A percentile compares a stretch with the other conserved stretches of the same genome.
phyloP scores from a whole-genome alignment of 2,113 vertebrate genomes.

The Oreocharis arfaki region DNA sequence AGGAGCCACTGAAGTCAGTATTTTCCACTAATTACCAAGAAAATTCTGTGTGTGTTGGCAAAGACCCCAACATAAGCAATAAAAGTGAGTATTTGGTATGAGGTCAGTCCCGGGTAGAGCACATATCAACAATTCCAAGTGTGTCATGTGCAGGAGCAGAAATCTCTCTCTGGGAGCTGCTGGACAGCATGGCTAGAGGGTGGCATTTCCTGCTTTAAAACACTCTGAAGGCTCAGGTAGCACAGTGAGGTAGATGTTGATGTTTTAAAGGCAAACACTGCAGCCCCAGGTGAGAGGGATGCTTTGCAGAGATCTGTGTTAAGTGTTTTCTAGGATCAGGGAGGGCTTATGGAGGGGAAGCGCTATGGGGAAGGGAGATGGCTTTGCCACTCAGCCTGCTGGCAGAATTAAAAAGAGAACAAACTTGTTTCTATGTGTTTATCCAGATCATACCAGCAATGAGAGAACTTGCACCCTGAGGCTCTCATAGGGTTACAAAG shows the following conservation, averaged over 20 bases:
- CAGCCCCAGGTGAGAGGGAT: background rate
- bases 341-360: background rate
- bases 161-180: background rate
- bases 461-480: background rate
- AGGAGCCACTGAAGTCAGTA: background rate
- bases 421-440: background rate
- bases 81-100: background rate
- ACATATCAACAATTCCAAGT: background rate
- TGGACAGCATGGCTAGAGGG: background rate
- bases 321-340: background rate
- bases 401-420: background rate
- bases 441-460: background rate
- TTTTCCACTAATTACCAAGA: conserved; percentile 42
- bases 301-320: background rate
- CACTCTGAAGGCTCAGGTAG: background rate
- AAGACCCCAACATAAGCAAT: background rate
- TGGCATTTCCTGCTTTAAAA: background rate
- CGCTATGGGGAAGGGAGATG: accelerated
- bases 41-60: background rate
- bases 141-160: background rate
- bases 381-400: background rate
- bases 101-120: background rate
- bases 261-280: background rate
- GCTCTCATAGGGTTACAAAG: background rate
- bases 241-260: background rate